phyloP scores from a whole-genome alignment of 2,113 vertebrate genomes.

The Addax nasomaculatus region DNA sequence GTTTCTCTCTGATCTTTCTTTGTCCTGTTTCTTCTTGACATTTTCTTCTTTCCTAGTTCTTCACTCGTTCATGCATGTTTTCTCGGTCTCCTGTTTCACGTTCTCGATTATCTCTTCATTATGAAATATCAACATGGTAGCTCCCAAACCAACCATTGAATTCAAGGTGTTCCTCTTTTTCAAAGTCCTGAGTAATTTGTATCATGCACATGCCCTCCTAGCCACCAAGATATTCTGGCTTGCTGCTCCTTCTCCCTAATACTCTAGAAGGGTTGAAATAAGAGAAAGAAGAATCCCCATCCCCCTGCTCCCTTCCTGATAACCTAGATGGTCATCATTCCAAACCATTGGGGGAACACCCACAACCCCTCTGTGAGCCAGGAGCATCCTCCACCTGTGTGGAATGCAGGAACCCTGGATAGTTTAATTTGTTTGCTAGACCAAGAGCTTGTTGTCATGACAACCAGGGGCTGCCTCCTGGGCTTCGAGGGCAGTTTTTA shows the following conservation, averaged over 20 bases:
- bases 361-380: background rate
- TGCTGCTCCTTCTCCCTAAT: background rate
- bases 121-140: background rate
- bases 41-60: slow-evolving; percentile 22
- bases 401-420: background rate
- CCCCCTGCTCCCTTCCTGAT: background rate
- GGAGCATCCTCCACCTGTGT: background rate
- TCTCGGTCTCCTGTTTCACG: slow-evolving; percentile 19
- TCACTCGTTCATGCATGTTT: slow-evolving; percentile 39
- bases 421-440: background rate
- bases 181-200: background rate
- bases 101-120: slow-evolving; percentile 43
- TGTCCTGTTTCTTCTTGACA: slow-evolving; percentile 40
- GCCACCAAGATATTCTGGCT: background rate
- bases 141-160: background rate
- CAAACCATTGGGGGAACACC: background rate
- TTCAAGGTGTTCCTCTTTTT: background rate
- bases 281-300: background rate
- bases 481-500: background rate
- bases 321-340: background rate
- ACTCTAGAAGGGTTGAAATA: background rate
- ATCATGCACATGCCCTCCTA: background rate
- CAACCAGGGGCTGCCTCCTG: background rate
- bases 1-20: background rate
- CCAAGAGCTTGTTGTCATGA: background rate